Conservation (phyloP, 2,888 invertebrate genomes). For the Heterodera filipjevi region DNA sequence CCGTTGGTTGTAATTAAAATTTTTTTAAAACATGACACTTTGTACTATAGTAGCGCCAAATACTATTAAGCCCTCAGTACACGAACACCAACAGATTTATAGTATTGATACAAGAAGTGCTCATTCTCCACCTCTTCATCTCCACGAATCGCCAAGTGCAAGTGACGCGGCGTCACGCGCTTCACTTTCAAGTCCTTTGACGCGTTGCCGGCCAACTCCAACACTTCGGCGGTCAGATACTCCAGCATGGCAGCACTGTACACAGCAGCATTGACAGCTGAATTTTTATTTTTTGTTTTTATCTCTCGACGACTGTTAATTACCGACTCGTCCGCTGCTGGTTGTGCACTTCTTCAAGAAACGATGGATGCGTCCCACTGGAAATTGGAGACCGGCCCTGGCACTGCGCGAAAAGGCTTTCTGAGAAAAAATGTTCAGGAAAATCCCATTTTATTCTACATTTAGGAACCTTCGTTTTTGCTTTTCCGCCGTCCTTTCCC, state of each 20-base stretch:
- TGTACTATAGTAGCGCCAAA: too few species aligned
- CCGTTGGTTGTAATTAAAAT: too few species aligned
- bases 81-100: too few species aligned
- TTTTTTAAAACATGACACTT: too few species aligned
- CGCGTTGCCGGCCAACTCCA: constrained; percentile 97
- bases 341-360: constrained; percentile 99
- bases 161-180: constrained; percentile 98
- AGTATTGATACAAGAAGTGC: too few species aligned
- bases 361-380: constrained; percentile 86
- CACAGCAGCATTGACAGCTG: constrained; percentile 77
- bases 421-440: constrained; percentile 30
- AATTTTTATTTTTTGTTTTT: not conserved
- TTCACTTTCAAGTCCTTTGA: constrained; percentile 99
- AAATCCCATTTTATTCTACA: not conserved
- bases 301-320: not conserved
- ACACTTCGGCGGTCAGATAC: constrained; percentile 98
- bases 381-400: constrained; percentile 98
- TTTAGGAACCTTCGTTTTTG: constrained; percentile 80
- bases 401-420: constrained; percentile 93
- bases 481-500: constrained; percentile 99
- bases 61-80: too few species aligned
- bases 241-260: constrained; percentile 99
- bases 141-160: constrained; percentile 97
- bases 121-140: constrained; percentile 74
- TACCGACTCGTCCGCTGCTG: constrained; percentile 92